phyloP scores from a whole-genome alignment of 2,797 vertebrate species.

The Tragelaphus oryx region DNA sequence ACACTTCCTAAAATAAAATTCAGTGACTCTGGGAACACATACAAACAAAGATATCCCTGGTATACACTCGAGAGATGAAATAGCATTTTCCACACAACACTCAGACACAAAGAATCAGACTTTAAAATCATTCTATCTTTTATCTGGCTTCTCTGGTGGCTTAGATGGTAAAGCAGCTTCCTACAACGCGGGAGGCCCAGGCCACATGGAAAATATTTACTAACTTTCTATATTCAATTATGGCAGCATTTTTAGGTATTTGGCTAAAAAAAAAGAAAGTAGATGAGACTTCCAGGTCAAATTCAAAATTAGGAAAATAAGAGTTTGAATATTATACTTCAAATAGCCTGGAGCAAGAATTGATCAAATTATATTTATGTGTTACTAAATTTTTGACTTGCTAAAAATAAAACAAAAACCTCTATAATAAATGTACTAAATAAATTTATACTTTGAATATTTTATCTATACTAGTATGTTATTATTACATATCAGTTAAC shows the following conservation, averaged over 20 bases:
- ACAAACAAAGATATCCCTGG: background rate
- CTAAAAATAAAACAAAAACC: background rate
- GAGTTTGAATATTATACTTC: background rate
- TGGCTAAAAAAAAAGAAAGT: background rate
- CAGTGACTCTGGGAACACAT: background rate
- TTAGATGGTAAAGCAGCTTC: too few relatives aligned
- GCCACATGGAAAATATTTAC: background rate
- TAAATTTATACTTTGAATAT: background rate
- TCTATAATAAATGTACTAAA: background rate
- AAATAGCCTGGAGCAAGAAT: background rate
- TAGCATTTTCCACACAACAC: background rate
- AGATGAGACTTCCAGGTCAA: background rate
- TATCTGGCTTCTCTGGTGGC: background rate
- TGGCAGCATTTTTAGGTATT: background rate
- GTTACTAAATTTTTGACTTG: background rate
- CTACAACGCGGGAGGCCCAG: rapidly evolving
- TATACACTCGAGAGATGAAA: background rate
- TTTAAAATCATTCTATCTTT: background rate
- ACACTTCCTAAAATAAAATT: background rate
- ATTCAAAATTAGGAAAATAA: background rate
- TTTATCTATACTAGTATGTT: background rate
- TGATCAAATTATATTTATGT: background rate
- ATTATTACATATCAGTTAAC: background rate
- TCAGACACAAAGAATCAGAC: background rate
- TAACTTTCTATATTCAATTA: background rate